Evolutionary conservation across 1,140 invertebrate species (phyloP).

Genomic region (Pseudomyrmex cubaensis): DNA sequence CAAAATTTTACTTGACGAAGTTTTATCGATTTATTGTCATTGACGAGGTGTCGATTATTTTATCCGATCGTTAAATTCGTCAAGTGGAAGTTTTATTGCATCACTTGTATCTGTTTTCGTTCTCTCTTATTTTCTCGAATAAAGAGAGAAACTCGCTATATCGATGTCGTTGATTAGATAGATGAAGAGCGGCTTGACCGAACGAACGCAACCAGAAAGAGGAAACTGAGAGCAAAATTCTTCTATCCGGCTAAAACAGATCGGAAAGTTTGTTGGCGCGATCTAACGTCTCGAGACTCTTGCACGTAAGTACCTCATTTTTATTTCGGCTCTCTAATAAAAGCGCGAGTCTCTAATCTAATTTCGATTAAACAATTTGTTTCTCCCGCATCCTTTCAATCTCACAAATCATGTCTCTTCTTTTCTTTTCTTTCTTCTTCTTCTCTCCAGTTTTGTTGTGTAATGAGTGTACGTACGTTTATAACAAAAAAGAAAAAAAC

Average conservation of each 20-base stretch:
- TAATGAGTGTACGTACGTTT: neutral
- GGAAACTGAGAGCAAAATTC: conserved; percentile 12
- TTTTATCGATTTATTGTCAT: too few species aligned
- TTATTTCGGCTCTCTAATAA: conserved; percentile 79
- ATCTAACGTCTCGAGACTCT: conserved; percentile 46
- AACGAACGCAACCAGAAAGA: neutral
- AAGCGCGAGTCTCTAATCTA: conserved; percentile 71
- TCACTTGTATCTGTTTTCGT: too few species aligned
- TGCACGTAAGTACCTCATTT: conserved; percentile 78
- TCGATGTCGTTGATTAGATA: conserved; percentile 53
- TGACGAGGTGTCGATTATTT: too few species aligned
- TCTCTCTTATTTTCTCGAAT: neutral
- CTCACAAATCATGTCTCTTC: conserved; percentile 68
- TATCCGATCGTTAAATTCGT: too few species aligned
- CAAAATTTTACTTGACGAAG: too few species aligned
- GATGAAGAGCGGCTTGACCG: conserved; percentile 35
- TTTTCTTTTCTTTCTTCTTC: conserved; percentile 11
- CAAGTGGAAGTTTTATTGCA: too few species aligned
- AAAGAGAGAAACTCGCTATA: neutral
- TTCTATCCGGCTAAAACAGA: conserved; percentile 10
- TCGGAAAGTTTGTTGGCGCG: conserved; percentile 27
- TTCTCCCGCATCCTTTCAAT: conserved; percentile 60
- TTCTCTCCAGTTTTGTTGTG: neutral
- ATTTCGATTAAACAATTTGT: conserved; percentile 72
- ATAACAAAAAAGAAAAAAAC: too few species aligned